Base-by-base conservation (phyloP, 1,140 invertebrate species). In the Zaprionus davidi region DNA sequence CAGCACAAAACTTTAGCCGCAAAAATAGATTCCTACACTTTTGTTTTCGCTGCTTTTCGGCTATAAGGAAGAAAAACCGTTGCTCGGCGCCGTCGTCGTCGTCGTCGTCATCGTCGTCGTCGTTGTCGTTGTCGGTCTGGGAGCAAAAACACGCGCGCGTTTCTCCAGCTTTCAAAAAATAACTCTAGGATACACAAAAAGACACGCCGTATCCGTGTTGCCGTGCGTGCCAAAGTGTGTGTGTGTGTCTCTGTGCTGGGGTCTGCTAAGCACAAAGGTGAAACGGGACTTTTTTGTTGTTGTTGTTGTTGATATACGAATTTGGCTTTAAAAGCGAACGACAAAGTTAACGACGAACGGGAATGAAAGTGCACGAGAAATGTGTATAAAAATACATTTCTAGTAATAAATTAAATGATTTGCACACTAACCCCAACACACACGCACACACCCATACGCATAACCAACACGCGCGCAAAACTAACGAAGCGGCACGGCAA, bases 111-210 rank as follows among this genome's bases (percentile, higher is more conserved):
- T 17, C n/a, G 41, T 44, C 58, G 12, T n/a, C 38, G 38, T n/a
- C 5, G 15, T 41, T 34, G 28, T 15, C 38, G 38, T n/a, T 15
- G 38, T 44, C 58, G 20, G 41, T 17, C n/a, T 46, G 60, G 38
- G 56, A 68, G 36, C 51, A 46, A 70, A 75, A 75, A 70, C 72
- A 71, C 53, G 72, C 72, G 72, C 72, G 66, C 66, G 56, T 75
- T 70, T 74, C 26, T 38, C 60, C 69, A 64, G 59, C 81, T 84
- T 78, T 84, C 85, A 67, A 67, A 83, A 87, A 88, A 88, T 85
- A 79, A 90, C 85, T 88, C 84, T 88, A 90, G 84, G 84, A 88
- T 88, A 88, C 85, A 88, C 86, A 88, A 88, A 88, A 88, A 85
- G 82, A 85, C 85, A 79, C 71, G 69, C 75, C 80, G 84, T 78